phyloP scores from a whole-genome alignment of 2,797 vertebrate species.

The Cyclura pinguis region DNA sequence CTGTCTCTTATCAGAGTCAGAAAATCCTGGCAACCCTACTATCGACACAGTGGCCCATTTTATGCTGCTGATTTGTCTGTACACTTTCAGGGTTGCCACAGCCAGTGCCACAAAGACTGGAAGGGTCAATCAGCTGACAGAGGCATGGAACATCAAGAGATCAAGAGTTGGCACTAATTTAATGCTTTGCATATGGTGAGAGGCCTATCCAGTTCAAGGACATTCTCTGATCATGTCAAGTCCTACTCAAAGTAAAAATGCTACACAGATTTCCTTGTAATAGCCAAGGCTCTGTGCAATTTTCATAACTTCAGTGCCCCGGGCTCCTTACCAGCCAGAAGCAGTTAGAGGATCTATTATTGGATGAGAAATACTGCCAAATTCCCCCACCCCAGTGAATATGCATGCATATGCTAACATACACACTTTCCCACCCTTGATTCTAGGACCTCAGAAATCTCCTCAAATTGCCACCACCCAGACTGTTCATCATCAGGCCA shows the following conservation, averaged over 20 bases:
- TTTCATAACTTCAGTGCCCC: background rate
- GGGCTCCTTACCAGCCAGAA: background rate
- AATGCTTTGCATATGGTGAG: background rate
- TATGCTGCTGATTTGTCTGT: background rate
- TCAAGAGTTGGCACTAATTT: background rate
- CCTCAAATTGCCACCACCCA: too few species aligned
- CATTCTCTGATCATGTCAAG: background rate
- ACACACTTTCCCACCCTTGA: background rate
- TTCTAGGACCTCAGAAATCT: background rate
- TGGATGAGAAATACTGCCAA: background rate
- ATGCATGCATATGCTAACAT: too few species aligned
- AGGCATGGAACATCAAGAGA: background rate
- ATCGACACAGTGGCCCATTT: background rate
- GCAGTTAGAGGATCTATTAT: background rate
- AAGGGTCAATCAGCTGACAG: background rate
- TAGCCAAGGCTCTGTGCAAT: background rate
- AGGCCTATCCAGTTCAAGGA: background rate
- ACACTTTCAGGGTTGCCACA: background rate
- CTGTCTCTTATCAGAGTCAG: too few species aligned
- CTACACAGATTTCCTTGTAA: too few species aligned
- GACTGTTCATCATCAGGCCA: background rate
- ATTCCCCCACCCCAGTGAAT: background rate
- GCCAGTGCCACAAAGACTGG: background rate
- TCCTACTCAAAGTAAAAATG: background rate
- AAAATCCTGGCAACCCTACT: too few species aligned